Evolutionary conservation across 2,888 invertebrate genomes (phyloP).

Genomic region (Thecocarcelia acutangulata): DNA sequence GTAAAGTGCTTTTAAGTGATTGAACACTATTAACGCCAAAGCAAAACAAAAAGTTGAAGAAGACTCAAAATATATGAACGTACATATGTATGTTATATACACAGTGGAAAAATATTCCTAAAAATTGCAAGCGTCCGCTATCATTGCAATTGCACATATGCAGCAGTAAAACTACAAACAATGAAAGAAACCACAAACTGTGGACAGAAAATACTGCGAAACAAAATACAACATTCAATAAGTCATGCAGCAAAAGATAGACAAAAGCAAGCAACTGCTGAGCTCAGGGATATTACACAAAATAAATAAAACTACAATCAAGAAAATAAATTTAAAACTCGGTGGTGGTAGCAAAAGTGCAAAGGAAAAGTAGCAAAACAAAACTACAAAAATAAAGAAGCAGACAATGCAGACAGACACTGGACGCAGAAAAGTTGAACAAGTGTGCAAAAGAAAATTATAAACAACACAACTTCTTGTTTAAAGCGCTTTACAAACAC

Average conservation of each 20-base stretch:
- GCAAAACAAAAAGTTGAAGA: neutral
- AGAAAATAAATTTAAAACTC: constrained; percentile 34
- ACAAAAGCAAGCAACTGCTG: constrained; percentile 27
- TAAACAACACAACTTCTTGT: constrained; percentile 40
- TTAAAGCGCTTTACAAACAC: constrained; percentile 3
- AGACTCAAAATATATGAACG: neutral
- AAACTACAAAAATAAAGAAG: constrained; percentile 47
- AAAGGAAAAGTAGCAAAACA: constrained; percentile 44
- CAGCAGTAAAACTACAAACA: constrained; percentile 6
- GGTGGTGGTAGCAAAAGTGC: constrained; percentile 18
- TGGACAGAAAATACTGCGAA: neutral
- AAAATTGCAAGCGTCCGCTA: neutral
- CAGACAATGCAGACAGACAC: constrained; percentile 36
- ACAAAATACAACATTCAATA: neutral
- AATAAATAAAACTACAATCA: constrained; percentile 2
- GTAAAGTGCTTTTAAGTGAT: neutral
- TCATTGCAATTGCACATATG: constrained; percentile 17
- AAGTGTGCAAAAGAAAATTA: constrained; percentile 14
- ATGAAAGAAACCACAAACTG: constrained; percentile 22
- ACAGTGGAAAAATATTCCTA: neutral
- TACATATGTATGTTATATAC: neutral
- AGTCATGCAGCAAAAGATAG: constrained; percentile 9
- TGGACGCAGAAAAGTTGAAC: neutral
- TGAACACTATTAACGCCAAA: neutral
- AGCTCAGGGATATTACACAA: constrained; percentile 22